Evolutionary conservation across 2,113 vertebrate species (phyloP).

Genomic region (Phasianus colchicus): DNA sequence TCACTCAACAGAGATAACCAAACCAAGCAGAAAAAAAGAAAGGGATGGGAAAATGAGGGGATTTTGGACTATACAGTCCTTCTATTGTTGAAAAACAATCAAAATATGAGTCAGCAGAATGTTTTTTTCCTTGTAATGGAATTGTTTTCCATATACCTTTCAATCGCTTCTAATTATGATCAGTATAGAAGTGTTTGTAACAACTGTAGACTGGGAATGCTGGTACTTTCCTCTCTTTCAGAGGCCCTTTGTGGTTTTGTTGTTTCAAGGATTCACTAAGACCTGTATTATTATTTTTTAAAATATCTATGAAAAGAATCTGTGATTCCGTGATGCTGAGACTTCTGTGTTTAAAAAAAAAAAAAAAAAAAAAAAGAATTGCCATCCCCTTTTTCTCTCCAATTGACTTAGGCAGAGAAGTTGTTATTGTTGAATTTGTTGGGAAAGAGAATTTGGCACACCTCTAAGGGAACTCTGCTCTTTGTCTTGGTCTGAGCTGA

Average conservation of each 20-base stretch:
- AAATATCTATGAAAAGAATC: too few relatives aligned
- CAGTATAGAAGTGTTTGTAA: background rate
- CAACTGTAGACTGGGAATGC: background rate
- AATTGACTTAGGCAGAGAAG: background rate
- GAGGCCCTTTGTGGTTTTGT: background rate
- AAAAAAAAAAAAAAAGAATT: background rate
- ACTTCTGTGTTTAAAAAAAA: background rate
- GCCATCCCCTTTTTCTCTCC: background rate
- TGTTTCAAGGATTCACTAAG: background rate
- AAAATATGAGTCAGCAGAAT: background rate
- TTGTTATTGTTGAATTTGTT: background rate
- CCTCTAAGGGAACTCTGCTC: background rate
- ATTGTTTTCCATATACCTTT: background rate
- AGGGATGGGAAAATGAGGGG: background rate
- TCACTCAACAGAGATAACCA: background rate
- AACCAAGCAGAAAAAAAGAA: background rate
- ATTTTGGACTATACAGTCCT: background rate
- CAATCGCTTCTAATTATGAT: background rate
- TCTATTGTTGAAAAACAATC: background rate
- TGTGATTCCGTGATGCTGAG: too few relatives aligned
- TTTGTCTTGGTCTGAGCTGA: background rate
- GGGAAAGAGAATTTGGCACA: background rate
- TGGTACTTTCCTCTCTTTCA: background rate
- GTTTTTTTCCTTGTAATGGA: background rate
- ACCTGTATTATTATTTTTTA: background rate